phyloP scores from a whole-genome alignment of 2,797 vertebrate species.

The Epinephelus awoara region DNA sequence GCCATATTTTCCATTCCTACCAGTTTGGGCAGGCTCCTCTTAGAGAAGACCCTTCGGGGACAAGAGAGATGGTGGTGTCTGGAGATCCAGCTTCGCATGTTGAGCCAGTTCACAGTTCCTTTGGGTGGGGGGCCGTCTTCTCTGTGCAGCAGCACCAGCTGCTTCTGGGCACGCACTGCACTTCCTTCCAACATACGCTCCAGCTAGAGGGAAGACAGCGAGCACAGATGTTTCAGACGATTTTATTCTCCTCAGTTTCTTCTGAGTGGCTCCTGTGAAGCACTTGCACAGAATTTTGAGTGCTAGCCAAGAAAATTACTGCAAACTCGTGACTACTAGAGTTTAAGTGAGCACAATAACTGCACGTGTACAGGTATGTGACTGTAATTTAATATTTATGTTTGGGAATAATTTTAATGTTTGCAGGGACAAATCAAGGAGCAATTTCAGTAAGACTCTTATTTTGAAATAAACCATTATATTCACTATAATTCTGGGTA shows the following conservation, averaged over 20 bases:
- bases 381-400: not conserved
- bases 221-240: constrained; percentile 50
- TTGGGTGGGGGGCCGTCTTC: constrained; percentile 92
- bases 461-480: not conserved
- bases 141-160: constrained; percentile 92
- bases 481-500: not conserved
- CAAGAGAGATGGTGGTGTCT: constrained; percentile 95
- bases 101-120: constrained; percentile 95
- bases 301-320: not conserved
- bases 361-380: not conserved
- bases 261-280: constrained; percentile 3
- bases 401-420: not conserved
- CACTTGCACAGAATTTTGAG: constrained; percentile 9
- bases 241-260: constrained; percentile 17
- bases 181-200: constrained; percentile 96
- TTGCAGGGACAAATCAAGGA: not conserved
- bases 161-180: constrained; percentile 95
- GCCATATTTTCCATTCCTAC: constrained; percentile 72
- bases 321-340: not conserved
- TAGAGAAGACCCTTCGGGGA: constrained; percentile 93
- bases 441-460: not conserved
- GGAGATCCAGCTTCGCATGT: constrained; percentile 97
- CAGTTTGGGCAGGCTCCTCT: constrained; percentile 92
- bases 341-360: not conserved
- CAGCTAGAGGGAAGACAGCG: constrained; percentile 81